Conservation (phyloP, 2,113 vertebrate species). For the Ploceus nigricollis region DNA sequence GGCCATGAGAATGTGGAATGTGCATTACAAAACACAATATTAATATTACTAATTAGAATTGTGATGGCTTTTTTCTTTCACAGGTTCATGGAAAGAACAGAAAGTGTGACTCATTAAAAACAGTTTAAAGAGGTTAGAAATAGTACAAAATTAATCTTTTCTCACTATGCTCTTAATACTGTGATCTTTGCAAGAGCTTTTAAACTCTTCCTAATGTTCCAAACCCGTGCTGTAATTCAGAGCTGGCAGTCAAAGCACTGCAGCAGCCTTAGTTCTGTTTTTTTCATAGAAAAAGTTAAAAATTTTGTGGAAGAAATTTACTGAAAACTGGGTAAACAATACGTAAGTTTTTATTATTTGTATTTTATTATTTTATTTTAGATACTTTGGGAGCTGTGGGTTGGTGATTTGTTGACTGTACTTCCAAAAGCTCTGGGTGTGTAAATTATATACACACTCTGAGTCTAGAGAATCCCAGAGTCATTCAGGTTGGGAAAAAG, state of each 20-base stretch:
- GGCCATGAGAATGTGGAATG: background rate
- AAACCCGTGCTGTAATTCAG: background rate
- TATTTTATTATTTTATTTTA: background rate
- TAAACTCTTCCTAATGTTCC: background rate
- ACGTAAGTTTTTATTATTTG: background rate
- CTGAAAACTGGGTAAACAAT: background rate
- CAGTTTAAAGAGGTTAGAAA: conserved; percentile 3
- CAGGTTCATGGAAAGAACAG: background rate
- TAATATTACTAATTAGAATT: conserved; percentile 7
- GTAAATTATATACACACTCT: too few species aligned
- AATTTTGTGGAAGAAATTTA: background rate
- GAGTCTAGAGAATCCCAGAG: background rate
- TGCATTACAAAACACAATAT: background rate
- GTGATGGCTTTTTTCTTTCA: background rate
- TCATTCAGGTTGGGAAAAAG: background rate
- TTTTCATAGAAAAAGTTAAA: background rate
- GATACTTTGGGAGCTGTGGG: background rate
- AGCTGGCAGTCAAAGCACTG: background rate
- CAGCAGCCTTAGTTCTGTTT: background rate
- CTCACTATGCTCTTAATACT: background rate
- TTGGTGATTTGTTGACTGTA: background rate
- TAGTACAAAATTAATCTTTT: background rate
- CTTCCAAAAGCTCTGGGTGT: background rate
- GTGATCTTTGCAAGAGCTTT: background rate
- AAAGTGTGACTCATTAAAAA: conserved; percentile 18